Evolutionary conservation across 2,888 invertebrate genomes (phyloP).

Genomic region (Apamea monoglypha): DNA sequence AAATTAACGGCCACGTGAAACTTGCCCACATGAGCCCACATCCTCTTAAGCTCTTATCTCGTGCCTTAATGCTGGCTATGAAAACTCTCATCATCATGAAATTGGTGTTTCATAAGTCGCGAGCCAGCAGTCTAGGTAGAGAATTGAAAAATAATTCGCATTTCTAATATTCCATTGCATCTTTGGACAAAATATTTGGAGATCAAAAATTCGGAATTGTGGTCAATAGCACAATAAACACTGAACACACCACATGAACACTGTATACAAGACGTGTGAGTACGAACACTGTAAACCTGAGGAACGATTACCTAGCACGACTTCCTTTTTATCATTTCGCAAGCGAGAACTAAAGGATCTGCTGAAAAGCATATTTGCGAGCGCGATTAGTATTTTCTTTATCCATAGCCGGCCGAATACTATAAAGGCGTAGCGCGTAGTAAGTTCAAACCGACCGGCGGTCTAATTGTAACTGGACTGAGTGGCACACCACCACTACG

Average conservation of each 20-base stretch:
- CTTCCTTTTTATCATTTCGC: slow-evolving; percentile 92
- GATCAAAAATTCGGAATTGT: slow-evolving; percentile 2
- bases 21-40: slow-evolving; percentile 6
- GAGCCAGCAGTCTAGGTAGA: not conserved
- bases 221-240: slow-evolving; percentile 43
- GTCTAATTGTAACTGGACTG: slow-evolving; percentile 80
- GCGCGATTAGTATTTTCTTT: slow-evolving; percentile 59
- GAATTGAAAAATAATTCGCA: slow-evolving; percentile 2
- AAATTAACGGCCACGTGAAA: slow-evolving; percentile 21
- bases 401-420: slow-evolving; percentile 72
- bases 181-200: not conserved
- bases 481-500: slow-evolving; percentile 71
- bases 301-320: slow-evolving; percentile 91
- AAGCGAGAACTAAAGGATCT: slow-evolving; percentile 90
- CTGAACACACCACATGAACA: slow-evolving; percentile 51
- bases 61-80: slow-evolving; percentile 9
- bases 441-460: slow-evolving; percentile 76
- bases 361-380: slow-evolving; percentile 81
- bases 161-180: slow-evolving; percentile 40
- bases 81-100: slow-evolving; percentile 10
- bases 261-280: slow-evolving; percentile 55
- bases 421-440: slow-evolving; percentile 68
- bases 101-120: not conserved
- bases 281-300: slow-evolving; percentile 57
- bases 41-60: slow-evolving; percentile 17